A percentile compares a stretch with the other conserved stretches of the same genome.
phyloP scores from a whole-genome alignment of 2,888 invertebrate species.

The Trachelus stipa region DNA sequence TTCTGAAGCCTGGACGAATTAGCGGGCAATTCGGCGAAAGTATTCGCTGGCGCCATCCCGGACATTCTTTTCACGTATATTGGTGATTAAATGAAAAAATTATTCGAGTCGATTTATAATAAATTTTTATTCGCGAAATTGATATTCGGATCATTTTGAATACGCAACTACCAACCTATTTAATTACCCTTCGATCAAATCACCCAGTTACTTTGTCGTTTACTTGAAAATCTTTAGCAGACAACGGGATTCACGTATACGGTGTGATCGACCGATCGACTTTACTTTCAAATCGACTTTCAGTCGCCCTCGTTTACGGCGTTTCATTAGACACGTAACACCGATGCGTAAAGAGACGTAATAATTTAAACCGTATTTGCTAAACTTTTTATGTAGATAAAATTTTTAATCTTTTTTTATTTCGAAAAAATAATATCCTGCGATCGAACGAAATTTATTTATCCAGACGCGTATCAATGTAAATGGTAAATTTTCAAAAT shows the following conservation, averaged over 20 bases:
- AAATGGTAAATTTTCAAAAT: neutral
- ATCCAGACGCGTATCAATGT: neutral
- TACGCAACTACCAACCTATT: neutral
- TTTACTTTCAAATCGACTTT: neutral
- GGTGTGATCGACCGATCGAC: neutral
- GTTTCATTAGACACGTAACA: neutral
- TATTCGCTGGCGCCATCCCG: neutral
- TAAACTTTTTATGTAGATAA: neutral
- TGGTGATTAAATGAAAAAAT: neutral
- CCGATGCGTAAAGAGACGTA: neutral
- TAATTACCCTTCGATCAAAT: neutral
- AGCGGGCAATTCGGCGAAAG: neutral
- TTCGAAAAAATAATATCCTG: neutral
- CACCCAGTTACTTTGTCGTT: neutral
- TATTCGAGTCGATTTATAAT: neutral
- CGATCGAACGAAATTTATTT: neutral
- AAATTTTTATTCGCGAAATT: neutral
- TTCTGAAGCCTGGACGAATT: neutral
- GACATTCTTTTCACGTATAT: neutral
- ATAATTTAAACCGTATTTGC: neutral
- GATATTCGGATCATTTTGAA: neutral
- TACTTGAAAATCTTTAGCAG: neutral
- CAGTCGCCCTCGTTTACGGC: neutral
- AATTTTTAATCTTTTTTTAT: neutral
- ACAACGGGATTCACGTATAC: neutral